Conservation (phyloP, 2,113 vertebrate species). For the Forbesichthys agassizii region DNA sequence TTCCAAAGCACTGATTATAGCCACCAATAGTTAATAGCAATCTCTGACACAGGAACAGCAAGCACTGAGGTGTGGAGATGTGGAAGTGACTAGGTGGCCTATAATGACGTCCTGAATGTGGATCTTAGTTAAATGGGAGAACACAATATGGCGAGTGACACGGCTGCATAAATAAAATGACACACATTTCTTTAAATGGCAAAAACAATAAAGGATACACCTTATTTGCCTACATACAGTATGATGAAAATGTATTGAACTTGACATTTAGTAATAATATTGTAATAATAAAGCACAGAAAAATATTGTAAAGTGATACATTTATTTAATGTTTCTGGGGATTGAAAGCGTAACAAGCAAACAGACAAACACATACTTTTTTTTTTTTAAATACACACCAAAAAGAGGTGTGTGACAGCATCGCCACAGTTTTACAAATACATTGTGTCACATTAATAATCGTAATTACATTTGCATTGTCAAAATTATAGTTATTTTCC, state of each 20-base stretch:
- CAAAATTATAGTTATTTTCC: no score
- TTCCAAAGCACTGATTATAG: slow-evolving; percentile 47
- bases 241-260: no score
- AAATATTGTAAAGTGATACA: no score
- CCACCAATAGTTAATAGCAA: slow-evolving; percentile 53
- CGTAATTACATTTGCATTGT: neutral
- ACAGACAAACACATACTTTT: neutral
- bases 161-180: slow-evolving; percentile 12
- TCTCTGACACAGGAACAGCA: slow-evolving; percentile 58
- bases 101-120: slow-evolving; percentile 33
- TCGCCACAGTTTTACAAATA: neutral
- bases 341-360: no score
- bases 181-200: neutral
- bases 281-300: no score
- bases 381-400: neutral
- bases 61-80: slow-evolving; percentile 53
- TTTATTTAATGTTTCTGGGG: no score
- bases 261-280: no score
- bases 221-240: no score
- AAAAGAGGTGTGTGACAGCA: neutral
- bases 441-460: neutral
- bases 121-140: slow-evolving; percentile 6
- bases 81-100: slow-evolving; percentile 41
- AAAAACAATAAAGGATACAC: no score
- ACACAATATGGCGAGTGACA: slow-evolving; percentile 8